A percentile compares a stretch with the other conserved stretches of the same genome.
Conservation (phyloP, 92 coral and sea anemone species). For the Nematostella vectensis region DNA sequence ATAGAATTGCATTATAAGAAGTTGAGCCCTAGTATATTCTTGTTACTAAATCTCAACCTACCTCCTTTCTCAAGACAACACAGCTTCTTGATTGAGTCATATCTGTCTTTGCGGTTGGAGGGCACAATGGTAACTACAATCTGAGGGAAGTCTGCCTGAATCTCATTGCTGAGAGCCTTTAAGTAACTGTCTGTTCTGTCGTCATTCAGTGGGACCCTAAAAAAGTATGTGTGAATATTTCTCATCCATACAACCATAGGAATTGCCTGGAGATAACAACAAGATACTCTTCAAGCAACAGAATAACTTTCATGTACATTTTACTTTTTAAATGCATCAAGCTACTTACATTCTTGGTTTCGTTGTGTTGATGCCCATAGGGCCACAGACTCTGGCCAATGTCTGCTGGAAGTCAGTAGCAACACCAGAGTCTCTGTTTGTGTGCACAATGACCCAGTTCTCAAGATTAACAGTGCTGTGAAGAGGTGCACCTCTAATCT, state of each 20-base stretch:
- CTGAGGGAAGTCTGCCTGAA: constrained; percentile 17
- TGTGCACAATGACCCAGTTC: constrained; percentile 46
- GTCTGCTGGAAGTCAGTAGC: constrained; percentile 67
- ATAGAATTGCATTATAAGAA: too few species aligned
- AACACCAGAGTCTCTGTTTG: constrained; percentile 38
- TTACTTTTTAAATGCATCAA: too few species aligned
- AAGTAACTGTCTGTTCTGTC: constrained; percentile 75
- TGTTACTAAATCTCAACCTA: too few species aligned
- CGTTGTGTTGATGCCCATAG: constrained; percentile 71
- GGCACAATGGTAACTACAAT: constrained; percentile 73
- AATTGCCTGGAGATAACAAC: neutral
- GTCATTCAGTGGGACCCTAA: constrained; percentile 33
- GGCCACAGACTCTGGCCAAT: constrained; percentile 63
- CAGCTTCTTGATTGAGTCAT: constrained; percentile 92
- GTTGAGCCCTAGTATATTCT: too few species aligned
- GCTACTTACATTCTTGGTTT: constrained; percentile 41
- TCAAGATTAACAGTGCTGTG: constrained; percentile 60
- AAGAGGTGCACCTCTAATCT: constrained; percentile 70
- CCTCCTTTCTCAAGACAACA: constrained; percentile 91
- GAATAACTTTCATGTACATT: too few species aligned
- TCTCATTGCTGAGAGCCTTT: constrained; percentile 14
- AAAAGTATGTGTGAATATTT: too few species aligned
- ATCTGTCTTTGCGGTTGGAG: constrained; percentile 83
- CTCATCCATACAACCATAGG: too few species aligned
- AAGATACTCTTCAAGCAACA: too few species aligned